Evolutionary conservation across 2,113 vertebrate genomes (phyloP).

Genomic region (Arvicanthis niloticus): DNA sequence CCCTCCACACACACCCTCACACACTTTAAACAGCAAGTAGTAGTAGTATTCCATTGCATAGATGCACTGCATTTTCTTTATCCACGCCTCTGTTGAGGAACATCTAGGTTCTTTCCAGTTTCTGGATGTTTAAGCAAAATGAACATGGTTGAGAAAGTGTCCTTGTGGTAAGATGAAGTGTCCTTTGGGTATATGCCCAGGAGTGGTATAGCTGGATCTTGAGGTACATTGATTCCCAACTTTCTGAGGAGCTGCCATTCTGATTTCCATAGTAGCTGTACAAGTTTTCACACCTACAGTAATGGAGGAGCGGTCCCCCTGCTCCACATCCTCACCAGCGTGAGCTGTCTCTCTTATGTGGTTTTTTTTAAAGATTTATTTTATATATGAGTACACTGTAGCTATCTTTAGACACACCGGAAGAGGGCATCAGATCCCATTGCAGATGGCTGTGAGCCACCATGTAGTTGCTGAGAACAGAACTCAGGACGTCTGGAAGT

Average conservation of each 20-base stretch:
- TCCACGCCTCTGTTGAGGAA: background rate
- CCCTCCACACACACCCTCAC: too few relatives aligned
- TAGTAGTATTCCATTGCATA: background rate
- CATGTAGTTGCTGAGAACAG: background rate
- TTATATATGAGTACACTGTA: background rate
- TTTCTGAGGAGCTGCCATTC: background rate
- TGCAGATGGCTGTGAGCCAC: background rate
- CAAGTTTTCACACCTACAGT: background rate
- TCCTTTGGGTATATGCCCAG: background rate
- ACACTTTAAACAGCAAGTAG: background rate
- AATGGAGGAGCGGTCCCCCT: background rate
- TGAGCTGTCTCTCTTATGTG: background rate
- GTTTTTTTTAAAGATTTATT: background rate
- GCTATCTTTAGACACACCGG: background rate
- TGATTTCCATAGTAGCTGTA: background rate
- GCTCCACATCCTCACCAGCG: background rate
- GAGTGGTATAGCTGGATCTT: background rate
- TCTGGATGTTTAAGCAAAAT: background rate
- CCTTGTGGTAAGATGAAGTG: background rate
- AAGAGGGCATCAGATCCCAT: background rate
- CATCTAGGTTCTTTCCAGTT: background rate
- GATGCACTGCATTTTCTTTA: background rate
- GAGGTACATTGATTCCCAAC: background rate
- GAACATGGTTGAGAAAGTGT: background rate
- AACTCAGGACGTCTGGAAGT: background rate